Conservation (phyloP, 1,140 invertebrate species). For the Nomia melanderi region DNA sequence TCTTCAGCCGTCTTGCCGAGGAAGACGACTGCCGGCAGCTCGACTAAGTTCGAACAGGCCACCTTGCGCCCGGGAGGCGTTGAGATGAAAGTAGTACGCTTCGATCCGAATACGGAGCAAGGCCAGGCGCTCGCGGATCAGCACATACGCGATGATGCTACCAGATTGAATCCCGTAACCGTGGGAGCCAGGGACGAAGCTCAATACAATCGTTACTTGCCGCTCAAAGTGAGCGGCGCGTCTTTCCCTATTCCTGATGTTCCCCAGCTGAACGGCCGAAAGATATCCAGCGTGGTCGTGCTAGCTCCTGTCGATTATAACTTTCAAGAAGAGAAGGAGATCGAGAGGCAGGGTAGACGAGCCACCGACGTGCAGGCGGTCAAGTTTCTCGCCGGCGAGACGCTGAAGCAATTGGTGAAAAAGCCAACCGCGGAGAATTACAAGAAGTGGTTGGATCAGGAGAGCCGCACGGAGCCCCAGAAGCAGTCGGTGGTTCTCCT, state of each 20-base stretch:
- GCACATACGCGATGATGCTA: constrained; percentile 88
- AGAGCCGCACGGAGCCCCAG: constrained; percentile 86
- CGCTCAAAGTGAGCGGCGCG: constrained; percentile 90
- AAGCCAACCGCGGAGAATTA: constrained; percentile 89
- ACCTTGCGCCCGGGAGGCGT: constrained; percentile 83
- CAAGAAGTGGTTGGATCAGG: constrained; percentile 89
- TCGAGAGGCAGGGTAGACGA: constrained; percentile 70
- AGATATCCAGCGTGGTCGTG: constrained; percentile 90
- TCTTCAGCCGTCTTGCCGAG: constrained; percentile 74
- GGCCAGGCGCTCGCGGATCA: constrained; percentile 86
- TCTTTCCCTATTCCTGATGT: constrained; percentile 91
- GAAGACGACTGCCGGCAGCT: constrained; percentile 66
- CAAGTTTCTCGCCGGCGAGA: constrained; percentile 83
- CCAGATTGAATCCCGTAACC: constrained; percentile 87
- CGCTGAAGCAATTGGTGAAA: constrained; percentile 88
- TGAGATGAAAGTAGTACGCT: constrained; percentile 92
- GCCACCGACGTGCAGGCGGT: constrained; percentile 79
- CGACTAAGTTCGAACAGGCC: constrained; percentile 78
- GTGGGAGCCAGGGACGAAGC: constrained; percentile 83
- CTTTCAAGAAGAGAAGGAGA: constrained; percentile 76
- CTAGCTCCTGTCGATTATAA: constrained; percentile 89
- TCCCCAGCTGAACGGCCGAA: constrained; percentile 86
- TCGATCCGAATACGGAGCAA: constrained; percentile 87
- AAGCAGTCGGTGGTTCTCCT: constrained; percentile 89
- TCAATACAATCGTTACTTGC: constrained; percentile 90